Evolutionary conservation across 2,113 vertebrate species (phyloP).

Genomic region (Machaerirhynchus nigripectus): DNA sequence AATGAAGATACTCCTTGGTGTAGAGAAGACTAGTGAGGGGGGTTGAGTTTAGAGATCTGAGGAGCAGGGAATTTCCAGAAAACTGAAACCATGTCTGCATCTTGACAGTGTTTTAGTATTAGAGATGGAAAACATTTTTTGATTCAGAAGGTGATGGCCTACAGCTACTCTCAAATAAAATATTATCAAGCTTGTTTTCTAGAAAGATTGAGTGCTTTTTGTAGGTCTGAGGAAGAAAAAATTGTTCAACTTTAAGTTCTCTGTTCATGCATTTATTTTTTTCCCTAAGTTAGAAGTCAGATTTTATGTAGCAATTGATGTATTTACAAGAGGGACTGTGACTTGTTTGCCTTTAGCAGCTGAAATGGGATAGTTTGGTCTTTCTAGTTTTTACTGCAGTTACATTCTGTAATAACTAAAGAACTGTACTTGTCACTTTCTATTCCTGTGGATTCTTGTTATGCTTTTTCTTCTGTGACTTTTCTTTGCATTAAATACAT

Average conservation of each 20-base stretch:
- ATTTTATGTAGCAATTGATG: background rate
- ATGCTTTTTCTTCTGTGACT: background rate
- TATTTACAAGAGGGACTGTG: rapidly evolving
- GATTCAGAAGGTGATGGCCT: background rate
- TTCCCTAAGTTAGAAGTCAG: background rate
- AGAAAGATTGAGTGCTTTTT: background rate
- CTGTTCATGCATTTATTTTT: background rate
- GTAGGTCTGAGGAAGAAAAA: background rate
- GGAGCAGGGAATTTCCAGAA: constrained; percentile 58
- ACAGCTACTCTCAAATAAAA: background rate
- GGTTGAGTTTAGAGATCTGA: background rate
- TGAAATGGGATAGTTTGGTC: background rate
- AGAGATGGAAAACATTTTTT: background rate
- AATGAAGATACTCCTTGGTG: background rate
- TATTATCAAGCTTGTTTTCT: background rate
- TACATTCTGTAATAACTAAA: background rate
- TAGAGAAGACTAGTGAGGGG: background rate
- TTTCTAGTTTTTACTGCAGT: background rate
- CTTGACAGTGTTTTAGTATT: background rate
- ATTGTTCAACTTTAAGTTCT: background rate
- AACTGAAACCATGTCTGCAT: background rate
- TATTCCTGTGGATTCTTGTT: background rate
- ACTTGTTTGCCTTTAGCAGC: background rate
- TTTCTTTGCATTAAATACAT: background rate
- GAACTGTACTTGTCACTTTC: background rate